Base-by-base conservation (phyloP, 1,140 invertebrate species). In the Drosophila murphyi region DNA sequence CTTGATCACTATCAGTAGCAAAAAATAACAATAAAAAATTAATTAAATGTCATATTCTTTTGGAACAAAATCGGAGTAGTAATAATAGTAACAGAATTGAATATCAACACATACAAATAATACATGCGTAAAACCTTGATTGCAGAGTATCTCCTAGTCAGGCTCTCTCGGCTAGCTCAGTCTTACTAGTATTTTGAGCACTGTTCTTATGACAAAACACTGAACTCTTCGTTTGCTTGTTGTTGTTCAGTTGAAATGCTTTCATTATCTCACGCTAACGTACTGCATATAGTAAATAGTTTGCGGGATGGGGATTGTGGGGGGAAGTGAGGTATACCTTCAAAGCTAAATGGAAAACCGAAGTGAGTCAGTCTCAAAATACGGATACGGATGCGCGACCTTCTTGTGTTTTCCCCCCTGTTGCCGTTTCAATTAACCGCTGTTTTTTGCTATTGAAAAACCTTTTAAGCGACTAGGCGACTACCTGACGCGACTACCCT, bases 191-290 rank as follows among this genome's bases (percentile, higher is more conserved):
- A 29, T 64, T 47, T 76, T 77, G 68, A 61, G 79, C 54, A 59
- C 50, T 60, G 78, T 47, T 56, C 71, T 60, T 71, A 45, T 60
- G 55, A 64, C 51, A 56, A 64, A 65, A 64, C 61, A 48, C n/a
- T 43, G 70, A 50, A 29, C 39, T 41, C 10, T 3, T 41, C 10
- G 39, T 10, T 8, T 69, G 73, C 72, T 20, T 43, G 39, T 62
- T 73, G 76, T 79, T 83, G 76, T 75, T 83, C 37, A 55, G 75
- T 64, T 76, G 75, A 76, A 82, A 79, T 88, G 83, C 80, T 83
- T 87, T 82, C 83, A 87, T 87, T 87, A 88, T 70, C 76, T 50
- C 75, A 59, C 64, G 78, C 61, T 43, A 56, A 56, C 47, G 20
- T 34, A 37, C 39, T 37, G 10, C 29, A 62, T 45, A 37, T 31